Evolutionary conservation across 2,113 vertebrate species (phyloP).

Genomic region (Strigops habroptila): DNA sequence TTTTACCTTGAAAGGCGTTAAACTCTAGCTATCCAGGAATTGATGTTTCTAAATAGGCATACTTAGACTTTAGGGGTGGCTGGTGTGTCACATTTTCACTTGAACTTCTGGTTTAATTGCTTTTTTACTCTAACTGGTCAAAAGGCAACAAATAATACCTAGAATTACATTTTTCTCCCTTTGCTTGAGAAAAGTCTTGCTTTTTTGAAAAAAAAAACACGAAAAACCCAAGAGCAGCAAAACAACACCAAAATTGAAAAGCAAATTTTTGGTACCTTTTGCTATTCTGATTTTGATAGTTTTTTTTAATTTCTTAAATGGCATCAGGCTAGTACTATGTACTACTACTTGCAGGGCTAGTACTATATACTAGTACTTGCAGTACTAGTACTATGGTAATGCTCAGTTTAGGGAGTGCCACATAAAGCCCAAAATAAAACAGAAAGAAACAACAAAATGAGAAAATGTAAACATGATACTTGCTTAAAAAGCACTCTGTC

Average conservation of each 20-base stretch:
- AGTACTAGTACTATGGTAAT: too few relatives aligned
- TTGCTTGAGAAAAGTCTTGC: background rate
- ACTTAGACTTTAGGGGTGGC: background rate
- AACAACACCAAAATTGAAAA: background rate
- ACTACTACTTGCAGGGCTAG: too few relatives aligned
- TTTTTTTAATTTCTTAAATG: too few relatives aligned
- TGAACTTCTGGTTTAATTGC: background rate
- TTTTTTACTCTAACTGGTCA: background rate
- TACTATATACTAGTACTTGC: too few relatives aligned
- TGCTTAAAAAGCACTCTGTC: too few relatives aligned
- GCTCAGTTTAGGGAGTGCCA: too few relatives aligned
- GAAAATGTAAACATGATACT: too few relatives aligned
- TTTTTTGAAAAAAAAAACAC: background rate
- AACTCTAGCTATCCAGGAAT: background rate
- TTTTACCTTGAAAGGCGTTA: background rate
- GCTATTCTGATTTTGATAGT: too few relatives aligned
- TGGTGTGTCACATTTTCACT: background rate
- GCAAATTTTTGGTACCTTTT: too few relatives aligned
- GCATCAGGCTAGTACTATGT: too few relatives aligned
- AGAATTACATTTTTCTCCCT: background rate
- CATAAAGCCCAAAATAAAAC: too few relatives aligned
- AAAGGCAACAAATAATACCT: background rate
- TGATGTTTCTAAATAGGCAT: background rate
- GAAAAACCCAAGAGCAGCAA: fast-evolving
- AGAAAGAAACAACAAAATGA: too few relatives aligned